Base-by-base conservation (phyloP, 2,113 vertebrate genomes). In the Talpa occidentalis region DNA sequence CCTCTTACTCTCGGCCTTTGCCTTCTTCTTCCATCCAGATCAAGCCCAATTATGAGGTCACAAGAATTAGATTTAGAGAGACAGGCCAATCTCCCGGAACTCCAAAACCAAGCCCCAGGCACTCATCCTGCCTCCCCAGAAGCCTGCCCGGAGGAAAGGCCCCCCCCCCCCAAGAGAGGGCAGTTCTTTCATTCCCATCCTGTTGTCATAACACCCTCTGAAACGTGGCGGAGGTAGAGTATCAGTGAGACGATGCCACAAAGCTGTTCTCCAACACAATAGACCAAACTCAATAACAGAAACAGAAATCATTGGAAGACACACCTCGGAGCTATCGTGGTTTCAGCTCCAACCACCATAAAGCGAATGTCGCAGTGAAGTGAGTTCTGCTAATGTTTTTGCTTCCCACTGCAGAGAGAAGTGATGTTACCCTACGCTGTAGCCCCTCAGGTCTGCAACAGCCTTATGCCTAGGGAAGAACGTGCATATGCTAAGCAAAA, bases 131-230 rank as follows among this genome's bases (percentile, higher is more conserved):
- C 4, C 35, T 35, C 28, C 5, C 17, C 2, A 21, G 40, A 28
- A 42, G 14, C 10, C 22, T 37, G 3, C 52, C 17, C 2, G 1
- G 21, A 14, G 12, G 4, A 6, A 28, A 0, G 4, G 12, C 2
- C 2, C 19, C 1, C 32, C 7, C 1, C 79, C 30, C 17, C 4
- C 16, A n/a, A n/a, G 19, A 32, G 1, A 28, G 22, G 15, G 3
- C 32, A 28, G 4, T 54, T 47, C 44, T 76, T 28, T 28, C 10
- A 44, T 66, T 84, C 30, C 28, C 17, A 7, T 14, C 5, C n/a
- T 74, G 1, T 52, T 15, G 49, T 42, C 24, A 6, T 7, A 35
- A n/a, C 21, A n/a, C 15, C n/a, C 7, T 40, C 19, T 10, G 26
- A 76, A 30, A 19, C 21, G 7, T 54, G 26, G 37, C 37, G 47